Evolutionary conservation across 2,113 vertebrate species (phyloP), one percentile per base, ranked within the genome.

Genomic region (Scomber colias): DNA sequence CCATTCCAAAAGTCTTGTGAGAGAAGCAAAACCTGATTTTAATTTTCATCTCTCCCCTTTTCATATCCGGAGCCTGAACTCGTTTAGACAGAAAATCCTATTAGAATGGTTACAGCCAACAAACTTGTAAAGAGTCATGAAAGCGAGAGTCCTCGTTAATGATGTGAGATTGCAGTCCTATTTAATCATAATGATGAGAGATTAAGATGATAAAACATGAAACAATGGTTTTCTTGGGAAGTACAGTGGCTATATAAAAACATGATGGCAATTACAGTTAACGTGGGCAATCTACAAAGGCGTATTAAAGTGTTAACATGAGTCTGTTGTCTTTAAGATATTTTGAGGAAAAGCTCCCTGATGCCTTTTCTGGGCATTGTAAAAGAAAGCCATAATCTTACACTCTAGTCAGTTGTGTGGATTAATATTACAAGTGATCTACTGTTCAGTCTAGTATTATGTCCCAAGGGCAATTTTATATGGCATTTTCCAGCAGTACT

Each of bases 121-220:
- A 80, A 75, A 87, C 65, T 65, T 53, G 27, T 61, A 76, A 84
- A 85, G 73, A 53, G 45, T 77, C 51, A 50, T 80, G 75, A 73
- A 82, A 67, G 53, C 40, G 24, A 69, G 59, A 75, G 74, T 79
- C 67, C 71, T 83, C 1, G 16, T 77, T 87, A 86, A 77, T 71
- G 68, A 81, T 50, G 75, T 59, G 12, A 75, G 44, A 86, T 79
- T 81, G 72, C 63, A 74, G 60, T 2, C 19, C 51, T 75, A 51
- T 68, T 84, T 85, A 82, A 85, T 88, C 75, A 76, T 44, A 76
- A 71, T 80, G 72, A 84, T 66, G 85, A 86, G 67, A 78, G 71
- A 79, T 85, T 60, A 46, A 69, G 40, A 68, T 71, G 30, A 35
- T 51, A 71, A 40, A 40, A 35, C 4, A n/a, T 8, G 35, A 27